Base-by-base conservation (phyloP, 2,797 vertebrate genomes). In the Neomorphus geoffroyi region DNA sequence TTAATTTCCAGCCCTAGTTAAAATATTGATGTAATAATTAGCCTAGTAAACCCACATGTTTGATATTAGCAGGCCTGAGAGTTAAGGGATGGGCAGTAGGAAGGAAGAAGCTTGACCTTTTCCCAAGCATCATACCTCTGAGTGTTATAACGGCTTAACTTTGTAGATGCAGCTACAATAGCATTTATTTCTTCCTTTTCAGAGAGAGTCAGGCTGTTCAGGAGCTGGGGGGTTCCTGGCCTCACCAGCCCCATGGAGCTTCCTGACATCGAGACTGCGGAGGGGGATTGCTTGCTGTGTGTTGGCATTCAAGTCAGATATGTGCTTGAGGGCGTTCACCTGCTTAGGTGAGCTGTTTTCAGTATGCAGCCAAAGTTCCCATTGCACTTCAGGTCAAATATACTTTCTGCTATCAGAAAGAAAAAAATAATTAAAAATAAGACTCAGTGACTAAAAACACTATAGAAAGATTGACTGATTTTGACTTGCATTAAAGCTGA, bases 191-290 rank as follows among this genome's bases (percentile, higher is more conserved):
- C n/a, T 73, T 78, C 11, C 60, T 72, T 77, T 73, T 35, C 51
- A 43, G 56, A 60, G 43, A 50, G 22, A 12, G 10, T 60, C n/a
- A 71, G 21, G 21, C 41, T 64, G 27, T 58, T 67, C 23, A 32
- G 32, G 61, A 67, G 41, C 4, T 17, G 23, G 1, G 19, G 50
- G 33, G 30, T 39, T 93, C 33, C 26, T 69, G 60, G 14, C 26
- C 50, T 69, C 30, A 16, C 30, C 2, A 5, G 8, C 26, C 27
- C 18, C 2, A 1, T 4, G 3, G 24, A 56, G 9, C 10, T 70
- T 57, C 32, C 41, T 23, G 23, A 1, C 0, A 0, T 19, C 57
- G 33, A 83, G 19, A 4, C 32, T 21, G 21, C 27, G 15, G 32
- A 21, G 1, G 1, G 41, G 80, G 33, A 27, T 13, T 15, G 30